These are phyloP conservation scores for Malthinus flaveolus DNA, from an alignment of 2,888 invertebrate genomes.

Conservation along the genomic window DNA sequence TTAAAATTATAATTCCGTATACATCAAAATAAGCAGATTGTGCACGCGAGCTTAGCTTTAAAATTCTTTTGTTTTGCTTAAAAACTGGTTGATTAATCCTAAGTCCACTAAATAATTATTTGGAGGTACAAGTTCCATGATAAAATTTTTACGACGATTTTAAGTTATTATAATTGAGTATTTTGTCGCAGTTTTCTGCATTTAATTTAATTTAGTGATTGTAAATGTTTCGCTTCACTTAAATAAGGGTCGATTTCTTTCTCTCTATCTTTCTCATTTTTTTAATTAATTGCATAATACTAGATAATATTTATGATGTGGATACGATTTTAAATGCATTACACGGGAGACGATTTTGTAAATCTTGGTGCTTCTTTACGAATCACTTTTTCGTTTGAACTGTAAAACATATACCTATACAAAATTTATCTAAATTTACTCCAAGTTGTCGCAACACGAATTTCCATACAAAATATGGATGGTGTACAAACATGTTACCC, in stretches of 20 bases:
- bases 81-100: constrained; percentile 13
- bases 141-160: constrained; percentile 10
- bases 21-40: constrained; percentile 30
- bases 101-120: constrained; percentile 20
- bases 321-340: constrained; percentile 7
- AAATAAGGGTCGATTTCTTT: constrained; percentile 8
- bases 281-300: constrained; percentile 1
- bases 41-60: constrained; percentile 28
- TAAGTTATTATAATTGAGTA: constrained; percentile 3
- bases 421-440: constrained; percentile 17
- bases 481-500: constrained; percentile 9
- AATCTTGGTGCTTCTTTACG: constrained; percentile 12
- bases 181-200: constrained; percentile 12
- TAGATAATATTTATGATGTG: constrained; percentile 3
- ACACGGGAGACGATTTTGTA: constrained; percentile 10
- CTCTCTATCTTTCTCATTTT: no score
- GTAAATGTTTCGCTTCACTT: constrained; percentile 19
- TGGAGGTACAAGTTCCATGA: constrained; percentile 13
- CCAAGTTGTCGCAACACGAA: constrained; percentile 10
- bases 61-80: constrained; percentile 8
- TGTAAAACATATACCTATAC: constrained; percentile 12
- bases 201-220: constrained; percentile 24
- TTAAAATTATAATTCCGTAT: constrained; percentile 15
- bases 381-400: neutral
- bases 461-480: constrained; percentile 2